Evolutionary conservation across 2,888 invertebrate species (phyloP).

Genomic region (Drosophila antonietae): DNA sequence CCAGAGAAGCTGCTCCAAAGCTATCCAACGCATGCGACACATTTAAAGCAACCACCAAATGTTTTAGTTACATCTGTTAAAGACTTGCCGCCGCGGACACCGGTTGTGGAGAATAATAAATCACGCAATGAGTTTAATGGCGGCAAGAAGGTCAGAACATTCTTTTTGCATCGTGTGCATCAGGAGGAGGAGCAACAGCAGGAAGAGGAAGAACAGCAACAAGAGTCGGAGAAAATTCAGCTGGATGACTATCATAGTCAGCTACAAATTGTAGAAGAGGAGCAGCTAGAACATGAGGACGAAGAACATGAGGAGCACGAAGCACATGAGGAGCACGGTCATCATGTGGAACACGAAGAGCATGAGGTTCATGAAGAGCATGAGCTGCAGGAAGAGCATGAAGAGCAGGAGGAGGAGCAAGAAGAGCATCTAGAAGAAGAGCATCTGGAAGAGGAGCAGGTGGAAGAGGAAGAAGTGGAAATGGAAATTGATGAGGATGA

Average conservation of each 20-base stretch:
- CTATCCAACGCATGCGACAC: slow-evolving; percentile 7
- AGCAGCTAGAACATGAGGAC: background rate
- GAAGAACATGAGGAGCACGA: background rate
- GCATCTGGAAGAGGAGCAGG: background rate
- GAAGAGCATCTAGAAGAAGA: background rate
- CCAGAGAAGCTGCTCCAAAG: slow-evolving; percentile 11
- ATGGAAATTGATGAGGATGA: slow-evolving; percentile 4
- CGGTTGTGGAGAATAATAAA: slow-evolving; percentile 42
- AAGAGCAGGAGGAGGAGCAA: background rate
- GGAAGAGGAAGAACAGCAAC: slow-evolving; percentile 10
- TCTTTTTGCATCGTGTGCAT: slow-evolving; percentile 63
- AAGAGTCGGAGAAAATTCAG: slow-evolving; percentile 16
- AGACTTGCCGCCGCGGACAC: slow-evolving; percentile 32
- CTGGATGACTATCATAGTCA: slow-evolving; percentile 8
- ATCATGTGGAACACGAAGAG: background rate
- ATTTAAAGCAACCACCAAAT: slow-evolving; percentile 23
- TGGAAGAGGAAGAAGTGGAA: slow-evolving; percentile 2
- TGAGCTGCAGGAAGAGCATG: background rate
- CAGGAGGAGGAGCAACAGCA: slow-evolving; percentile 47
- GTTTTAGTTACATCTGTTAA: slow-evolving; percentile 32
- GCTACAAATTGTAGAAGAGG: slow-evolving; percentile 5
- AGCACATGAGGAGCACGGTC: background rate
- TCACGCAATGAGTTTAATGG: slow-evolving; percentile 61
- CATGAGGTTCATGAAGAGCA: background rate
- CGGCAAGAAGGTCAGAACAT: slow-evolving; percentile 67